phyloP scores from a whole-genome alignment of 2,113 vertebrate genomes.

The Corythaeola cristata region DNA sequence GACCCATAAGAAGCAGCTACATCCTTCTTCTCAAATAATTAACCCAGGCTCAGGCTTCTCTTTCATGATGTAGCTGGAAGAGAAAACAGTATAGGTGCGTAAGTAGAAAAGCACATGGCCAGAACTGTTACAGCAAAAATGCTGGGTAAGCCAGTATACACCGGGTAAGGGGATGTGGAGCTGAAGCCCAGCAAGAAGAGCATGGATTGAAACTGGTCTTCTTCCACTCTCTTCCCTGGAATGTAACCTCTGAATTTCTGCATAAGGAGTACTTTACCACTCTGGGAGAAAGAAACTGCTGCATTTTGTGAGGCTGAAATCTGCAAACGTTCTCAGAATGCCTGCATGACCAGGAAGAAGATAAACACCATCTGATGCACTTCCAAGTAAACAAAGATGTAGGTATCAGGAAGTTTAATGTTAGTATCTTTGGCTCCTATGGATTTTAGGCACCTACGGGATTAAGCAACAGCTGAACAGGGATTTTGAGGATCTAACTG shows the following conservation, averaged over 20 bases:
- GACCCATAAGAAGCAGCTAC: neutral
- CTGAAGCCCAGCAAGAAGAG: neutral
- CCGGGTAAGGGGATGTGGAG: fast-evolving
- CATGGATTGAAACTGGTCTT: neutral
- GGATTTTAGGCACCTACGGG: neutral
- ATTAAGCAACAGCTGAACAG: neutral
- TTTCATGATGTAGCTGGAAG: neutral
- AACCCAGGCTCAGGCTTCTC: neutral
- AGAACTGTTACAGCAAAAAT: neutral
- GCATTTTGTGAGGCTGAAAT: neutral
- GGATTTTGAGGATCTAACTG: neutral
- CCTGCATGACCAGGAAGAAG: neutral
- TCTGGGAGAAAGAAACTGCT: neutral
- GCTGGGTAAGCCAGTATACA: neutral
- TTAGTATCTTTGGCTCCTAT: neutral
- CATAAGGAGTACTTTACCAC: neutral
- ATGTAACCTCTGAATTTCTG: neutral
- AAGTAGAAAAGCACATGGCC: neutral
- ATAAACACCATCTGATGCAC: neutral
- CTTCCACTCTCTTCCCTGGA: neutral
- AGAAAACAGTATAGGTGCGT: neutral
- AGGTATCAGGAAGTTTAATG: neutral
- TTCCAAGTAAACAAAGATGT: neutral
- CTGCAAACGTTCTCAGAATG: neutral
- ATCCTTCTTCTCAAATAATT: neutral